These are phyloP conservation scores for Neuroterus valhalla DNA, from an alignment of 1,140 invertebrate genomes.

Conservation along the genomic window DNA sequence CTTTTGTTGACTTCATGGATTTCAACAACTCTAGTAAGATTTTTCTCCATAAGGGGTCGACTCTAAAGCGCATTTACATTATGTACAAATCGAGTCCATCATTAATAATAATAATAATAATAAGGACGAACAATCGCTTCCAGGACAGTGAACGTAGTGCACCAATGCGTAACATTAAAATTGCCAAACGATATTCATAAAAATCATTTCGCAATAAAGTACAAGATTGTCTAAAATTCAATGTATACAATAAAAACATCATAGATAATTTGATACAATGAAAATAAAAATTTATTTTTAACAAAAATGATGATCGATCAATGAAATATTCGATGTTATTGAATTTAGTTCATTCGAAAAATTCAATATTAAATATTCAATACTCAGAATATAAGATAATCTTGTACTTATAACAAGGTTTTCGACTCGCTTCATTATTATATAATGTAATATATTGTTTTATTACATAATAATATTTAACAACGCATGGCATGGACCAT, in stretches of 20 bases:
- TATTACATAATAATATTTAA: conserved; percentile 9
- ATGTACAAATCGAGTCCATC: conserved; percentile 57
- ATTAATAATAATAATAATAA: not conserved
- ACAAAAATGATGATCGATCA: too few relatives aligned
- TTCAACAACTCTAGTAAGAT: conserved; percentile 14
- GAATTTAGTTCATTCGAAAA: too few relatives aligned
- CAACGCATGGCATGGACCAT: conserved; percentile 22
- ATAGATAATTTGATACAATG: not conserved
- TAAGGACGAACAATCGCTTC: conserved; percentile 10
- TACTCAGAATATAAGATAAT: not conserved
- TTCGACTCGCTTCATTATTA: conserved; percentile 7
- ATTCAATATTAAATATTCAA: too few relatives aligned
- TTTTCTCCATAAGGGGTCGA: conserved; percentile 39
- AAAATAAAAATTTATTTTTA: too few relatives aligned
- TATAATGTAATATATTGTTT: conserved; percentile 6
- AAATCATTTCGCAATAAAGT: not conserved
- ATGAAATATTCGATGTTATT: too few relatives aligned
- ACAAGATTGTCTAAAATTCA: conserved; percentile 11
- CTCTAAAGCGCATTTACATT: conserved; percentile 65
- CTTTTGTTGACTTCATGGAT: not conserved
- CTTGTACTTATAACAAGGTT: conserved; percentile 4
- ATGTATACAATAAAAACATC: not conserved
- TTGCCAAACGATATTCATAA: conserved; percentile 13
- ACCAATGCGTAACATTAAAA: conserved; percentile 18
- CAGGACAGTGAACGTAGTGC: conserved; percentile 8